These are phyloP conservation scores for Acrossocheilus fasciatus DNA, from an alignment of 2,797 vertebrate species.

Conservation along the genomic window DNA sequence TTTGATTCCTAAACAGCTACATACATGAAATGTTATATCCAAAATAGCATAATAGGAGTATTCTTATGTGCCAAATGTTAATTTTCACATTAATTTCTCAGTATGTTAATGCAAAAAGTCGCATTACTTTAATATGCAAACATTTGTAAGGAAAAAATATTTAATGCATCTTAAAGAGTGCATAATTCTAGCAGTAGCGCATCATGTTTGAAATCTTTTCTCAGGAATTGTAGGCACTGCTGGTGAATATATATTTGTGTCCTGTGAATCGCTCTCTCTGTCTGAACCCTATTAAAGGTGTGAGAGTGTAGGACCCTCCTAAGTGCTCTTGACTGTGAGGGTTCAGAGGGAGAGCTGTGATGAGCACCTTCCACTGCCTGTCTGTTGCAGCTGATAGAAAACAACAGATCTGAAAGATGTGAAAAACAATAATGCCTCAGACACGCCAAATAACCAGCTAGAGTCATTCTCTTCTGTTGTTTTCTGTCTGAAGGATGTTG, in stretches of 20 bases:
- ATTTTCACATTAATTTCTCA: background rate
- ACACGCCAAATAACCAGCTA: background rate
- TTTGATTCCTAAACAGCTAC: too few species aligned
- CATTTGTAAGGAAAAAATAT: background rate
- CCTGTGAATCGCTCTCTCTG: background rate
- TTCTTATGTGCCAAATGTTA: background rate
- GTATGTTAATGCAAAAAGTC: background rate
- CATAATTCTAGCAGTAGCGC: background rate
- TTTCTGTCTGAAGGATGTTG: background rate
- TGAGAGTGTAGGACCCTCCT: conserved; percentile 2
- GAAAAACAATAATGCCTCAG: background rate
- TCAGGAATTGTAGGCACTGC: background rate
- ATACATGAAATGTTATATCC: background rate
- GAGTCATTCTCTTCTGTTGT: background rate
- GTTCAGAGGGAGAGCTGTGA: conserved; percentile 9
- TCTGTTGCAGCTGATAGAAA: conserved; percentile 10
- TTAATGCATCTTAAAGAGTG: too few species aligned
- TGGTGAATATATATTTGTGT: background rate
- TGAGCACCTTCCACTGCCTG: conserved; percentile 12
- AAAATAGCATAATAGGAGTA: background rate
- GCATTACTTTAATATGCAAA: background rate
- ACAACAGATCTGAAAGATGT: background rate
- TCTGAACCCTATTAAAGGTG: conserved; percentile 32
- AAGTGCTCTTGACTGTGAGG: background rate
- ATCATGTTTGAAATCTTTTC: background rate